Base-by-base conservation (phyloP, 2,113 vertebrate species). In the Melanerpes aurifrons region DNA sequence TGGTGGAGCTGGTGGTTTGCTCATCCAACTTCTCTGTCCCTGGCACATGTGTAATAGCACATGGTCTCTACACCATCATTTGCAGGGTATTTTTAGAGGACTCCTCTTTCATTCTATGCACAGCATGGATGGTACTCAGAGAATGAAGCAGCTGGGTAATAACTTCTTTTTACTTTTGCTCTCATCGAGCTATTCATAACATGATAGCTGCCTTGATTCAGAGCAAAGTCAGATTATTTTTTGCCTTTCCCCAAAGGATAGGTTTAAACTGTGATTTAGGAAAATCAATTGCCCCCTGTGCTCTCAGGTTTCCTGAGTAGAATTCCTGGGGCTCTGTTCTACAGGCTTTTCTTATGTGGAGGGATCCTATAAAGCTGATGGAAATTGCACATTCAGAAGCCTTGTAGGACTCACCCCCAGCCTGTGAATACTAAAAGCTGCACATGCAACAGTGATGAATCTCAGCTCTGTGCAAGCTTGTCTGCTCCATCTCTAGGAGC, bases 241-340 rank as follows among this genome's bases (percentile, higher is more conserved):
- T 66, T 22, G 15, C 6, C 13, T 3, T 11, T 35, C 28, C 12
- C 59, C 43, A 66, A 67, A 82, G 28, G 29, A 50, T 40, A 72
- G 21, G 9, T 82, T 76, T 92, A 84, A 87, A 79, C 50, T 85
- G 22, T 78, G 70, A 28, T 89, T 82, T 73, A 86, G 56, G 58
- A 94, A 95, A 96, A 82, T 63, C 63, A 56, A 1, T 87, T 84
- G 73, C 87, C 12, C 28, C n/a, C n/a, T 0, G 0, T 70, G 89
- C 21, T 78, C 43, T 70, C 40, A 70, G 59, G 15, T 70, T 91
- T 87, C 89, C 81, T 53, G 25, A 87, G 78, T 71, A 93, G 84
- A 91, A 87, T 5, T 22, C 78, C 75, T 92, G 74, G 50, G 58
- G 82, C 82, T 93, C 35, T 82, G n/a, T 82, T 84, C 89, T 82